Conservation (phyloP, 2,888 invertebrate genomes). For the Platycheirus albimanus region DNA sequence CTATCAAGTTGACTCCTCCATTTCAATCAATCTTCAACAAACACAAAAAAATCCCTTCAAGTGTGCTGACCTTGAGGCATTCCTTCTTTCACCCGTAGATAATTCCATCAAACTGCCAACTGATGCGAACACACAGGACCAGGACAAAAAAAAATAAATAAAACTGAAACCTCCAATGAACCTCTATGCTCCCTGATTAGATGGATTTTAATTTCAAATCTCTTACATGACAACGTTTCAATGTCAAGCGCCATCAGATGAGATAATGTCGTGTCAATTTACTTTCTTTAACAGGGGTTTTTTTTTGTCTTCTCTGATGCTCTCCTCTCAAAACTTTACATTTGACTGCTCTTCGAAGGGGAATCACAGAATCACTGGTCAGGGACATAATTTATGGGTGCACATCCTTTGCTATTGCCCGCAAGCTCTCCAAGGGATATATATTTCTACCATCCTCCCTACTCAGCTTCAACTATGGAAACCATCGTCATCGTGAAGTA, state of each 20-base stretch:
- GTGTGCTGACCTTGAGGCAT: slow-evolving; percentile 17
- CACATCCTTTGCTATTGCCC: not conserved
- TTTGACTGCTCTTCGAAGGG: slow-evolving; percentile 28
- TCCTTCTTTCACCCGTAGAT: slow-evolving; percentile 4
- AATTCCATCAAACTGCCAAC: slow-evolving; percentile 43
- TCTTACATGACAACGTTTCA: slow-evolving; percentile 46
- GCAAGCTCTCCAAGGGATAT: not conserved
- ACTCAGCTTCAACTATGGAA: not conserved
- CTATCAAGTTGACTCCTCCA: slow-evolving; percentile 10
- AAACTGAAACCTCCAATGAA: slow-evolving; percentile 22
- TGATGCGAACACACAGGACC: slow-evolving; percentile 30
- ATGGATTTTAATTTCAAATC: slow-evolving; percentile 59
- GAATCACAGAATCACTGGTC: slow-evolving; percentile 17
- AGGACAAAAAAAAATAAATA: not conserved
- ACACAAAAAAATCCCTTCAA: not conserved
- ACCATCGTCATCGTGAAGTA: not conserved
- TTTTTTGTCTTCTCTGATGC: no score
- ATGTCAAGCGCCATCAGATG: slow-evolving; percentile 49
- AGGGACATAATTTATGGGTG: not conserved
- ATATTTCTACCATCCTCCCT: not conserved
- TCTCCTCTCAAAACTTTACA: slow-evolving; percentile 19
- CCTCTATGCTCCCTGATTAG: slow-evolving; percentile 28
- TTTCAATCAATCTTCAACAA: slow-evolving; percentile 29
- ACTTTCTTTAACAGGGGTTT: slow-evolving; percentile 8
- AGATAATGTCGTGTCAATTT: slow-evolving; percentile 57